These are phyloP conservation scores for Cyphomyrus discorhynchus DNA, from an alignment of 2,113 vertebrate species.

Conservation along the genomic window DNA sequence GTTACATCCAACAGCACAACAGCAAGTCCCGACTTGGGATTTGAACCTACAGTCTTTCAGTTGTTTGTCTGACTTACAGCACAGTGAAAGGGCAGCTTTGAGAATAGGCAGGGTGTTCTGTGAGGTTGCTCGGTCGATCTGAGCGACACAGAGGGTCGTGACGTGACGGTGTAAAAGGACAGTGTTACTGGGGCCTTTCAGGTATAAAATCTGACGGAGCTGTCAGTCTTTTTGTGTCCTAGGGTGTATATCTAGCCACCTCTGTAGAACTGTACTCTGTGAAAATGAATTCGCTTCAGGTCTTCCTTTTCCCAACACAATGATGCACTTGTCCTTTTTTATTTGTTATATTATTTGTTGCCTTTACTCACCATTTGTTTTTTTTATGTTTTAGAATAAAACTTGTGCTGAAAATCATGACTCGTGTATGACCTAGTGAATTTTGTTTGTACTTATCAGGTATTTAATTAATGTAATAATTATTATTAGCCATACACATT, in stretches of 20 bases:
- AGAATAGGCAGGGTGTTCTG: neutral
- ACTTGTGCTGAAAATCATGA: slow-evolving; percentile 9
- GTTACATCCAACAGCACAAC: neutral
- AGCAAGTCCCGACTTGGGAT: neutral
- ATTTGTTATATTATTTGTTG: slow-evolving; percentile 13
- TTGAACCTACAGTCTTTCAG: neutral
- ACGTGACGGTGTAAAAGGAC: slow-evolving; percentile 13
- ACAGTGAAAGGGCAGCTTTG: neutral
- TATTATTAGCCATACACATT: neutral
- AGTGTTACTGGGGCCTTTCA: slow-evolving; percentile 23
- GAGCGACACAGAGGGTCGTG: neutral
- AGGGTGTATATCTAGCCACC: slow-evolving; percentile 6
- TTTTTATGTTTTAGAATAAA: slow-evolving; percentile 28
- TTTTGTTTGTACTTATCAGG: neutral
- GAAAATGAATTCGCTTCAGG: slow-evolving; percentile 33
- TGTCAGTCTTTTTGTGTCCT: neutral
- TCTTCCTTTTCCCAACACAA: slow-evolving; percentile 44
- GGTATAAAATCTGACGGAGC: neutral
- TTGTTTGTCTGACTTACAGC: neutral
- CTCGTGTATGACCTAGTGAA: neutral
- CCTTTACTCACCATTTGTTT: slow-evolving; percentile 19
- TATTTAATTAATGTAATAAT: neutral
- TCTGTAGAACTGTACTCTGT: slow-evolving; percentile 7
- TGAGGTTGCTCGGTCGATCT: neutral
- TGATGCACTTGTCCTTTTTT: slow-evolving; percentile 35